Percentiles rank a stretch among this genome's conserved stretches.
Evolutionary conservation across 2,113 vertebrate genomes (phyloP).

Genomic region (Pluvialis apricaria): DNA sequence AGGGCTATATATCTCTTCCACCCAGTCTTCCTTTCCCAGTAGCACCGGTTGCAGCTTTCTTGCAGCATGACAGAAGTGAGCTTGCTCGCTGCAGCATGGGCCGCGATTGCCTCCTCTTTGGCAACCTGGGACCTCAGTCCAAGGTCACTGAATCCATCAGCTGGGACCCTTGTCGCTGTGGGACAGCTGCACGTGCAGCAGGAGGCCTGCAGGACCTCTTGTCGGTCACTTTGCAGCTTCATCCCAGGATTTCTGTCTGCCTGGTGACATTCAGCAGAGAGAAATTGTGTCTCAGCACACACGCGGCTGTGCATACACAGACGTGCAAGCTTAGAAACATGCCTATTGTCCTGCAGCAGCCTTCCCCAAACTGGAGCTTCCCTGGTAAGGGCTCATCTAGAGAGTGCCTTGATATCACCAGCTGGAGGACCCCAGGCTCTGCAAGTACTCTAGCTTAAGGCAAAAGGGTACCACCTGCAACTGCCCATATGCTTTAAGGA

Average conservation of each 20-base stretch:
- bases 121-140: background rate
- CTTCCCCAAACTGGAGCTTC: background rate
- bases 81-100: background rate
- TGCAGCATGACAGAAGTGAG: background rate
- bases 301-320: fast-evolving
- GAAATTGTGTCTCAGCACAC: background rate
- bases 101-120: background rate
- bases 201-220: background rate
- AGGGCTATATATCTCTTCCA: background rate
- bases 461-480: background rate
- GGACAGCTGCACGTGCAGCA: fast-evolving
- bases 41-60: background rate
- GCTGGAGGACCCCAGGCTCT: background rate
- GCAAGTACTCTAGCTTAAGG: background rate
- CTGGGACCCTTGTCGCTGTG: background rate
- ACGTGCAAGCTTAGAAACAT: background rate
- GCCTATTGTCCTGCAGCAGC: background rate
- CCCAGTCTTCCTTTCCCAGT: background rate
- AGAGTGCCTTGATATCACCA: background rate
- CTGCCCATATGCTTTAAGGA: background rate
- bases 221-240: background rate
- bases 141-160: background rate
- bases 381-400: background rate
- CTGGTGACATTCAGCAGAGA: background rate
- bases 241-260: background rate